A percentile compares a stretch with the other conserved stretches of the same genome.
Evolutionary conservation across 2,797 vertebrate genomes (phyloP).

Genomic region (Limosa lapponica): DNA sequence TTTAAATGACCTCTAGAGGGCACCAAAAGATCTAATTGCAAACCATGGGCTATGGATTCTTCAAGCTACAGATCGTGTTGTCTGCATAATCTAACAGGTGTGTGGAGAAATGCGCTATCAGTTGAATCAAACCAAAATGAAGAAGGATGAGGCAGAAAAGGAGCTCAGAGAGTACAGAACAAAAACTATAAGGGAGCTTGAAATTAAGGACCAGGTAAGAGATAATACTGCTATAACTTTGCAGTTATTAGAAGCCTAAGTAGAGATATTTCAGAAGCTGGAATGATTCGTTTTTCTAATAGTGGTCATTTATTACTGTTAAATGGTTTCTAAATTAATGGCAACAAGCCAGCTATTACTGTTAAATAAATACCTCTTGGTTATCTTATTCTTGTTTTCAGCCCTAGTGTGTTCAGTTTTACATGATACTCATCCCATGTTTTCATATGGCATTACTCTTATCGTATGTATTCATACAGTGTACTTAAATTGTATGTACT

Average conservation of each 20-base stretch:
- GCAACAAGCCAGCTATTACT: constrained; percentile 60
- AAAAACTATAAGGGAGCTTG: constrained; percentile 85
- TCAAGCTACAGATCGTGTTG: constrained; percentile 67
- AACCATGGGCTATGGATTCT: neutral
- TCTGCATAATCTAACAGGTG: constrained; percentile 82
- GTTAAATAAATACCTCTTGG: constrained; percentile 69
- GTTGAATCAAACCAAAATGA: constrained; percentile 87
- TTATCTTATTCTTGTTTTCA: constrained; percentile 64
- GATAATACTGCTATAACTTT: constrained; percentile 58
- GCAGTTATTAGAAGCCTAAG: constrained; percentile 53
- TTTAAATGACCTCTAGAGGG: constrained; percentile 75
- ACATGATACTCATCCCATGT: constrained; percentile 48
- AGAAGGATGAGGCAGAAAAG: constrained; percentile 91
- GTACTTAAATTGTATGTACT: constrained; percentile 23
- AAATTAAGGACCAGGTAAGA: constrained; percentile 89
- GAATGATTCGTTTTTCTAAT: constrained; percentile 59
- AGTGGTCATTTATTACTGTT: constrained; percentile 61
- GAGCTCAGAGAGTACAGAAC: constrained; percentile 86
- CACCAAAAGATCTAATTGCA: constrained; percentile 78
- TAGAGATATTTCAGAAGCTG: constrained; percentile 52
- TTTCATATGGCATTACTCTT: constrained; percentile 52
- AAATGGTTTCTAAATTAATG: constrained; percentile 64
- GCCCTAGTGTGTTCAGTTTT: constrained; percentile 42
- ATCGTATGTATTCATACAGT: constrained; percentile 17
- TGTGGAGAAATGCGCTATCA: constrained; percentile 90